Conservation (phyloP, 2,113 vertebrate genomes). For the Tursiops truncatus region DNA sequence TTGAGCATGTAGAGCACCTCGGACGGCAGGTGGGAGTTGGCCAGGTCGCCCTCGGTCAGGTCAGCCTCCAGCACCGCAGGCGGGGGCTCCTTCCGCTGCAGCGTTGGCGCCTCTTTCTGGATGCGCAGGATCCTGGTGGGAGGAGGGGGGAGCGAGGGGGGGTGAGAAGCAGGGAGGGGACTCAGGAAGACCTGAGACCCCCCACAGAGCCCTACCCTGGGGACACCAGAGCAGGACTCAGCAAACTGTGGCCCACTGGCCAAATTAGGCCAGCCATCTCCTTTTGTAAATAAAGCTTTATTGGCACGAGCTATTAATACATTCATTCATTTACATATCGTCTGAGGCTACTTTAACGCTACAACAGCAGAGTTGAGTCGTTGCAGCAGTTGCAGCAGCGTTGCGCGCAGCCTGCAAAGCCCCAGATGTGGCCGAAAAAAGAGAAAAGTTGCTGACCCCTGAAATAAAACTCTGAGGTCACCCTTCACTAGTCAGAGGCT, state of each 20-base stretch:
- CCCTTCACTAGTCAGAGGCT: neutral
- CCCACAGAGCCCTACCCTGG: neutral
- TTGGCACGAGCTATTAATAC: neutral
- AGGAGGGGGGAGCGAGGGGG: neutral
- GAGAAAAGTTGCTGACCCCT: neutral
- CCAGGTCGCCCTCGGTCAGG: slow-evolving; percentile 93
- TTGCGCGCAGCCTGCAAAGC: neutral
- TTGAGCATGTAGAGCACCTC: slow-evolving; percentile 99
- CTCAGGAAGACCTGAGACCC: neutral
- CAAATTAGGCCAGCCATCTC: neutral
- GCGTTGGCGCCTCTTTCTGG: slow-evolving; percentile 92
- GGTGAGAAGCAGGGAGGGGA: neutral
- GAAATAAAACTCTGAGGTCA: neutral
- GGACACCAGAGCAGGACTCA: neutral
- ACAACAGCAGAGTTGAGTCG: neutral
- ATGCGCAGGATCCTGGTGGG: slow-evolving; percentile 90
- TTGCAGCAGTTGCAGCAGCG: too few relatives aligned
- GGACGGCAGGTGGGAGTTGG: slow-evolving; percentile 94
- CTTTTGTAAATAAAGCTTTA: neutral
- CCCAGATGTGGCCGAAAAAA: neutral
- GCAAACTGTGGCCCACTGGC: neutral
- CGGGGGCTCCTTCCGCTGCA: slow-evolving; percentile 94
- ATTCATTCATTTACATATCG: neutral
- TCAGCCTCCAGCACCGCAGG: slow-evolving; percentile 93
- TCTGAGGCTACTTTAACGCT: neutral